These are phyloP conservation scores for Daboia siamensis DNA, from an alignment of 2,113 vertebrate genomes.

Conservation along the genomic window DNA sequence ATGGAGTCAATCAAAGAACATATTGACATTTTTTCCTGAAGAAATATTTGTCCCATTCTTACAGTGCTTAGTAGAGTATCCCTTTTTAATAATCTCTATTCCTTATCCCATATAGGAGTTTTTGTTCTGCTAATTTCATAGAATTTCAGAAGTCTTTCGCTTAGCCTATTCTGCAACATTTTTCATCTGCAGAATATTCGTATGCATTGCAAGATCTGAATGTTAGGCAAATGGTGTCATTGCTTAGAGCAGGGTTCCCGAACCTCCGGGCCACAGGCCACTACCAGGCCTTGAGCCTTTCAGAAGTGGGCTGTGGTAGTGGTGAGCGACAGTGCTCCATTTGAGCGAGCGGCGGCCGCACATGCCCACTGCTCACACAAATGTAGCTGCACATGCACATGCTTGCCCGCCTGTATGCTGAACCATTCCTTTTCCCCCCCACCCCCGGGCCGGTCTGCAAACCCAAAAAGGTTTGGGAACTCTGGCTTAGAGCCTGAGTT, in stretches of 20 bases:
- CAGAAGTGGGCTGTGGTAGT: too few species aligned
- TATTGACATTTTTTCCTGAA: not conserved
- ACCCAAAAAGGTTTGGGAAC: too few species aligned
- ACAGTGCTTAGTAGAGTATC: not conserved
- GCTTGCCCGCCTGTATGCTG: too few species aligned
- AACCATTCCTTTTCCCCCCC: too few species aligned
- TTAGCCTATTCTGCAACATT: not conserved
- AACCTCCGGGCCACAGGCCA: too few species aligned
- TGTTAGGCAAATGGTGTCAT: not conserved
- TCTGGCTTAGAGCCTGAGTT: not conserved
- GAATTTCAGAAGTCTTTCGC: not conserved
- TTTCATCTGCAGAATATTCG: not conserved
- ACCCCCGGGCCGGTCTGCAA: too few species aligned
- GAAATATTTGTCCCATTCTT: not conserved
- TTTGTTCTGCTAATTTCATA: not conserved
- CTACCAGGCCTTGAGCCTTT: too few species aligned
- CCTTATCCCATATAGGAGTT: not conserved
- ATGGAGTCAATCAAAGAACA: not conserved
- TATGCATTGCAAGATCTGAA: not conserved
- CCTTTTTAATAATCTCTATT: not conserved
- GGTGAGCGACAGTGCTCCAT: too few species aligned
- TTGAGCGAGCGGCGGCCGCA: accelerated
- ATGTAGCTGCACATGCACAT: too few species aligned
- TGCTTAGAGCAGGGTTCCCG: not conserved
- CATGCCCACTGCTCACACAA: too few species aligned